Conservation (phyloP, 2,888 invertebrate species). For the Osmoderma eremita region DNA sequence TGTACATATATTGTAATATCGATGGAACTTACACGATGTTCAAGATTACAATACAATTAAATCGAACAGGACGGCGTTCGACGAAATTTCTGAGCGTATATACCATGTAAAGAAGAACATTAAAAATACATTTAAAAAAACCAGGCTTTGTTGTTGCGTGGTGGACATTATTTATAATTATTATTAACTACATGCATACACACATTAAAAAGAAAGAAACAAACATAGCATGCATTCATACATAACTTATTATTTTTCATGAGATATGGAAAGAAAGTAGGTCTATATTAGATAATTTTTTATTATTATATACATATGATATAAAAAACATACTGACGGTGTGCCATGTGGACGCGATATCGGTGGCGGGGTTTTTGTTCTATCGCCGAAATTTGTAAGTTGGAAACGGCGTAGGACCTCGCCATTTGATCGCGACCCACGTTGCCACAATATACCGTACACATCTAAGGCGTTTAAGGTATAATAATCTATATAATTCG, state of each 20-base stretch:
- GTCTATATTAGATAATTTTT: constrained; percentile 64
- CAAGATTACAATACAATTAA: too few species aligned
- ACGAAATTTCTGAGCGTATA: not conserved
- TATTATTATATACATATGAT: constrained; percentile 48
- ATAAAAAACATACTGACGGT: too few species aligned
- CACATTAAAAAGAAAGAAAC: constrained; percentile 12
- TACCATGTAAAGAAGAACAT: not conserved
- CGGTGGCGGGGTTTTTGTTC: constrained; percentile 16
- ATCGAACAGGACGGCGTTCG: too few species aligned
- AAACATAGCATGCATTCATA: constrained; percentile 40
- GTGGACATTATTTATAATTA: constrained; percentile 24
- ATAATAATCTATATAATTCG: not conserved
- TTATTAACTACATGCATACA: constrained; percentile 3
- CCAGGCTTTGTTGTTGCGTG: constrained; percentile 34
- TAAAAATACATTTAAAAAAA: constrained; percentile 4
- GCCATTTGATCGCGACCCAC: constrained; percentile 13
- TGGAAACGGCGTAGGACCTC: constrained; percentile 13
- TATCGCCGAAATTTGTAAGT: constrained; percentile 29
- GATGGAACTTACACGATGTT: too few species aligned
- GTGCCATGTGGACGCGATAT: constrained; percentile 5
- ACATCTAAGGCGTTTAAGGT: not conserved
- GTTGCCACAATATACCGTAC: not conserved
- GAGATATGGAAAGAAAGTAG: constrained; percentile 63
- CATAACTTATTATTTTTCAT: constrained; percentile 58
- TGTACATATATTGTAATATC: too few species aligned